Base-by-base conservation (phyloP, 2,113 vertebrate genomes). In the Thunnus thynnus region DNA sequence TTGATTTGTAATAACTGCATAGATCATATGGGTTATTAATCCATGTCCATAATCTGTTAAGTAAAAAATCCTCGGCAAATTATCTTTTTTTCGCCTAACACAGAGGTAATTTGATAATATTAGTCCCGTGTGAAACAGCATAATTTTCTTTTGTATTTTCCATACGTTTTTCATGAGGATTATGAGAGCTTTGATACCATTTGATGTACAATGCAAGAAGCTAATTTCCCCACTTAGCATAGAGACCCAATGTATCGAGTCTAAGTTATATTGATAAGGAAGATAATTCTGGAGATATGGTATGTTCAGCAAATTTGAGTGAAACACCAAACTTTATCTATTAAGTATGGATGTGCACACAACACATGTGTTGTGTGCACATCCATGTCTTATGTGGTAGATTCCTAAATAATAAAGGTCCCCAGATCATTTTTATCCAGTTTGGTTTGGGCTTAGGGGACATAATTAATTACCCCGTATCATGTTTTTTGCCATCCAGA, bases 21-120 rank as follows among this genome's bases (percentile, higher is more conserved):
- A 70, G 51, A 70, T 75, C 63, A 17, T 18, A 48, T 71, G 51
- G 78, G 30, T 71, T 62, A 58, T 67, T 67, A 63, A 75, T 67
- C 14, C 64, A 30, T 84, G 17, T 67, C 13, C 47, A 13, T 75
- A 66, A 58, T 82, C 20, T 72, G 14, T 46, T 22, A 27, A 48
- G 5, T 60, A 67, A 56, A 64, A 20, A 12, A 1, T 54, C 55
- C 25, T 14, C 9, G 57, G 73, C 2, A 48, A 70, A 74, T 54
- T 55, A 16, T 32, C 6, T 4, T 22, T 8, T 3, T 41, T n/a
- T 8, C 8, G 32, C 54, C 20, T 41, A 32, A 50, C n/a, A 20
- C 17, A 54, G 20, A 71, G 18, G 13, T 70, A 32, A 52, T 73
- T 58, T 55, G 25, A 78, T 46, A 57, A 47, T 32, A 55, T 46